Conservation (phyloP, 1,140 invertebrate species). For the Drosophila teissieri region DNA sequence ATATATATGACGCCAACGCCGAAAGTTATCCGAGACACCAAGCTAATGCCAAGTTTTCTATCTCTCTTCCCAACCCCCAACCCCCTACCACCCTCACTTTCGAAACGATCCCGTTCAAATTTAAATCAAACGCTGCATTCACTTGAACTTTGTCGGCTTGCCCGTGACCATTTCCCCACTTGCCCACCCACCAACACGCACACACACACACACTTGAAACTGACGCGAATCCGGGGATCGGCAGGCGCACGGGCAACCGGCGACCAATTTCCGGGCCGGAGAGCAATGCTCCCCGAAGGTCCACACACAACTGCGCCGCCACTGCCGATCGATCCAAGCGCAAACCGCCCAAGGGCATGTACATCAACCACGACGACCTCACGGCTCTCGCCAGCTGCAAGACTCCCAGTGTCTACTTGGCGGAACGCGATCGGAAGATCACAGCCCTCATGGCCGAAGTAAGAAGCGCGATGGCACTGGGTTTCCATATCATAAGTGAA, state of each 20-base stretch:
- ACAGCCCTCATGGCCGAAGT: slow-evolving; percentile 97
- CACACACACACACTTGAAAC: slow-evolving; percentile 1
- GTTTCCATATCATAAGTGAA: not conserved
- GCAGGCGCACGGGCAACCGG: slow-evolving; percentile 89
- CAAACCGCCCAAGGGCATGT: slow-evolving; percentile 97
- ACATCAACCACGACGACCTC: slow-evolving; percentile 98
- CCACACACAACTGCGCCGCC: slow-evolving; percentile 82
- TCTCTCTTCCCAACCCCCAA: slow-evolving; percentile 36
- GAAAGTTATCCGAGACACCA: slow-evolving; percentile 28
- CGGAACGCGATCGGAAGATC: slow-evolving; percentile 96
- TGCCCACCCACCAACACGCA: not conserved
- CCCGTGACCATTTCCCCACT: not conserved
- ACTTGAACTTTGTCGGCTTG: slow-evolving; percentile 2
- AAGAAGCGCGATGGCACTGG: slow-evolving; percentile 84
- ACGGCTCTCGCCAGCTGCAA: slow-evolving; percentile 91
- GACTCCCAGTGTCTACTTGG: slow-evolving; percentile 88
- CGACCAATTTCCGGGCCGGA: slow-evolving; percentile 89
- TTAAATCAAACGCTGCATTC: slow-evolving; percentile 19
- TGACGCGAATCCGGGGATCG: not conserved
- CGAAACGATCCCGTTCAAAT: not conserved
- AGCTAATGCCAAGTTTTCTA: slow-evolving; percentile 76
- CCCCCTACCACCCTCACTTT: slow-evolving; percentile 23
- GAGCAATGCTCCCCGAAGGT: slow-evolving; percentile 76
- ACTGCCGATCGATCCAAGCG: slow-evolving; percentile 91
- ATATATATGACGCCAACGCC: slow-evolving; percentile 45